Conservation (phyloP, 2,888 invertebrate genomes). For the Heliconius aoede region DNA sequence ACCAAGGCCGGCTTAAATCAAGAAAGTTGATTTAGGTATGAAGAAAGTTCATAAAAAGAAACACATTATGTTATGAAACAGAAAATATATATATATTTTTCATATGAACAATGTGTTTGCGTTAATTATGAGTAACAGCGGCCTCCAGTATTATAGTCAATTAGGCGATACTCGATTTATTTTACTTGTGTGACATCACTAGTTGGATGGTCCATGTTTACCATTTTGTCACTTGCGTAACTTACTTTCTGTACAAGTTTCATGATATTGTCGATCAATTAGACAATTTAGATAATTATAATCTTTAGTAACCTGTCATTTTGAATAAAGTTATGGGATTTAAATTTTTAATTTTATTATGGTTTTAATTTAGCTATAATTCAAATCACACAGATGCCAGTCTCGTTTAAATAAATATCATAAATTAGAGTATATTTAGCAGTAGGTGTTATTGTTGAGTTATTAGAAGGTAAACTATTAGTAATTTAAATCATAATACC, state of each 20-base stretch:
- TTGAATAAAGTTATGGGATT: neutral
- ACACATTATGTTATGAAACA: neutral
- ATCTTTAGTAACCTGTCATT: neutral
- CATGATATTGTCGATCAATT: neutral
- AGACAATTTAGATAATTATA: neutral
- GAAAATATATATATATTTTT: neutral
- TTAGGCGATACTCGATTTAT: slow-evolving; percentile 54
- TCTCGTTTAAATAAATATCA: neutral
- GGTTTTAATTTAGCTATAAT: neutral
- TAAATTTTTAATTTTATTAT: neutral
- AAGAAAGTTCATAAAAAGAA: neutral
- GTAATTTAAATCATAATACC: neutral
- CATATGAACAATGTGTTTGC: slow-evolving; percentile 9
- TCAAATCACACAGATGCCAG: neutral
- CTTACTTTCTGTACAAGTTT: neutral
- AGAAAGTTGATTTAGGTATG: too few species aligned
- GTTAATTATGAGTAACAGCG: slow-evolving; percentile 35
- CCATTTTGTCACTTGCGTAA: slow-evolving; percentile 22
- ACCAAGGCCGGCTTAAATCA: slow-evolving; percentile 52
- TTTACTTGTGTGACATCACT: slow-evolving; percentile 64
- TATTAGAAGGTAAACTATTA: neutral
- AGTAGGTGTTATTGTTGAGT: too few species aligned
- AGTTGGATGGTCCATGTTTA: slow-evolving; percentile 41
- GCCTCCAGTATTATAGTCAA: slow-evolving; percentile 57
- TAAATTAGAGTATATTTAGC: too few species aligned